These are phyloP conservation scores for Sardina pilchardus DNA, from an alignment of 2,113 vertebrate genomes.

Conservation along the genomic window DNA sequence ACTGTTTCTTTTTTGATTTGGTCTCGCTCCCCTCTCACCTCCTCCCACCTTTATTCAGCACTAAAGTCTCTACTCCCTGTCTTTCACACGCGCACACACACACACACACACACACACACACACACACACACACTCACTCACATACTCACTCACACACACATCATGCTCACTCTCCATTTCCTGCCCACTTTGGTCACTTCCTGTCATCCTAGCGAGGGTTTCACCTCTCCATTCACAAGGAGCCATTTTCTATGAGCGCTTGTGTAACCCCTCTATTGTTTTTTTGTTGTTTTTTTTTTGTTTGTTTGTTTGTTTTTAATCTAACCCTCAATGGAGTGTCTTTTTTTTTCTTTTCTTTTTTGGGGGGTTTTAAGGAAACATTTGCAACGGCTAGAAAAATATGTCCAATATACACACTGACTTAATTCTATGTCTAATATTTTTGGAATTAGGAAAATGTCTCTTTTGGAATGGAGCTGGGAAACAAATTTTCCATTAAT, in stretches of 20 bases:
- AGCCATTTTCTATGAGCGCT: slow-evolving; percentile 50
- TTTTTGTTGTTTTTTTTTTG: slow-evolving; percentile 29
- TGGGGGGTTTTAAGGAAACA: slow-evolving; percentile 27
- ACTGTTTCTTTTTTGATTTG: slow-evolving; percentile 38
- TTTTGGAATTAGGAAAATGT: slow-evolving; percentile 35
- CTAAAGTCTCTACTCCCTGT: slow-evolving; percentile 29
- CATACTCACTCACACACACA: background rate
- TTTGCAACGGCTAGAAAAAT: slow-evolving; percentile 28
- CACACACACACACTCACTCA: slow-evolving; percentile 2
- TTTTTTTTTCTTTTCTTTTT: slow-evolving; percentile 30
- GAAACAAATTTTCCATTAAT: slow-evolving; percentile 11
- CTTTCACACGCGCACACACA: slow-evolving; percentile 47
- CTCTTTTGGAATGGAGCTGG: slow-evolving; percentile 28
- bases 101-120: slow-evolving; percentile 40
- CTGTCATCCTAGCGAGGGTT: background rate
- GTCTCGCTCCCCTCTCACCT: slow-evolving; percentile 26
- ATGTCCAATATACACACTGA: slow-evolving; percentile 44
- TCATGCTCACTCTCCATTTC: slow-evolving; percentile 8
- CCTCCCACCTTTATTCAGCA: slow-evolving; percentile 41
- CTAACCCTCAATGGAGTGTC: slow-evolving; percentile 35
- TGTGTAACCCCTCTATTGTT: slow-evolving; percentile 46
- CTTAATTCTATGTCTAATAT: slow-evolving; percentile 31
- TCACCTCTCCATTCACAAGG: slow-evolving; percentile 49
- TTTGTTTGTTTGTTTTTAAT: slow-evolving; percentile 50
- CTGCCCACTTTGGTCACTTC: slow-evolving; percentile 49